Percentiles rank a stretch among this genome's conserved stretches.
phyloP scores from a whole-genome alignment of 1,140 invertebrate species.

The Eumaeus atala region DNA sequence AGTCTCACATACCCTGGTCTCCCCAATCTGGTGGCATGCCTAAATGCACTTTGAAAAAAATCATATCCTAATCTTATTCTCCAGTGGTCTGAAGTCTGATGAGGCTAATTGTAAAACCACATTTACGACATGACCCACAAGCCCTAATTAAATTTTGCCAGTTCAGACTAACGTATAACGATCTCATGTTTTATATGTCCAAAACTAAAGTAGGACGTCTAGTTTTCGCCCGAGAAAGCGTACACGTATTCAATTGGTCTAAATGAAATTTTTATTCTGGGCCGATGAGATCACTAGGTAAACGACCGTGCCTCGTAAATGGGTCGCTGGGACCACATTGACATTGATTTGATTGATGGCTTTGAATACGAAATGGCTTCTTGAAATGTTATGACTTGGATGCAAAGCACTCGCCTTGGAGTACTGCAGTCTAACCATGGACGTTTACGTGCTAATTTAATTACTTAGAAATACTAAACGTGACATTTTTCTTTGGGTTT shows the following conservation, averaged over 20 bases:
- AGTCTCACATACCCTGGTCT: too few relatives aligned
- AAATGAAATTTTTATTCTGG: slow-evolving; percentile 64
- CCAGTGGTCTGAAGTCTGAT: too few relatives aligned
- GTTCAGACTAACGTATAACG: slow-evolving; percentile 1
- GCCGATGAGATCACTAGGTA: slow-evolving; percentile 67
- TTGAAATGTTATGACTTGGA: slow-evolving; percentile 21
- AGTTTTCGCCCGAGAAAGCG: slow-evolving; percentile 48
- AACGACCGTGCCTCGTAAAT: slow-evolving; percentile 53
- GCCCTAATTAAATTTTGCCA: background rate
- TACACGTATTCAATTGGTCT: slow-evolving; percentile 62
- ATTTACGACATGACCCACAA: background rate
- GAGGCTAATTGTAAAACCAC: too few relatives aligned
- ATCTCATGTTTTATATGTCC: slow-evolving; percentile 10
- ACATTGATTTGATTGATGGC: slow-evolving; percentile 43
- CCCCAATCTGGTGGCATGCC: too few relatives aligned
- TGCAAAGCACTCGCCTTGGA: slow-evolving; percentile 11
- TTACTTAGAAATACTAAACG: slow-evolving; percentile 1
- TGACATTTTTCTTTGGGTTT: background rate
- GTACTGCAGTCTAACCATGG: background rate
- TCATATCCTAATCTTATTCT: too few relatives aligned
- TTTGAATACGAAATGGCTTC: slow-evolving; percentile 13
- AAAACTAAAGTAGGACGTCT: slow-evolving; percentile 48
- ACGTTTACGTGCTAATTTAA: background rate
- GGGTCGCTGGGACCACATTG: slow-evolving; percentile 49
- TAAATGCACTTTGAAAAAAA: too few relatives aligned